Evolutionary conservation across 2,113 vertebrate species (phyloP).

Genomic region (Vicugna pacos): DNA sequence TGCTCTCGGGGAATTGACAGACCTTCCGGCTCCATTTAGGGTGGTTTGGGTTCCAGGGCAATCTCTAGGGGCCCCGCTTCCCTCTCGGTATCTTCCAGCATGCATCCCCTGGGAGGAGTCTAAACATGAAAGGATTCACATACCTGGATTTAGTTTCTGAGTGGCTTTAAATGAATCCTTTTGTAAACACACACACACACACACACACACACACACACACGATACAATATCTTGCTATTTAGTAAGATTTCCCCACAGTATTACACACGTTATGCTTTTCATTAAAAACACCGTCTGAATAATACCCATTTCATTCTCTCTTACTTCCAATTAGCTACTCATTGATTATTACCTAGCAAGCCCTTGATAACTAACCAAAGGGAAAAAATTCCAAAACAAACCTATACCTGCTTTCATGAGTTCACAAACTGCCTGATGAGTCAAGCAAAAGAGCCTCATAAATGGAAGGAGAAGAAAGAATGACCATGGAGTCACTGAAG

Average conservation of each 20-base stretch:
- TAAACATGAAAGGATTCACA: conserved; percentile 74
- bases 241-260: conserved; percentile 83
- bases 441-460: neutral
- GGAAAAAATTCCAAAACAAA: conserved; percentile 50
- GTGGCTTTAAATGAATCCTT: conserved; percentile 78
- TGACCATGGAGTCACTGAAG: neutral
- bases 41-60: conserved; percentile 3
- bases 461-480: conserved; percentile 12
- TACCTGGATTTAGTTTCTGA: conserved; percentile 71
- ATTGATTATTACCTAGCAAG: conserved; percentile 83
- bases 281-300: conserved; percentile 86
- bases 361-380: conserved; percentile 81
- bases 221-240: conserved; percentile 81
- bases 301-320: conserved; percentile 83
- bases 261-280: conserved; percentile 76
- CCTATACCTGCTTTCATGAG: conserved; percentile 62
- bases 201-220: neutral
- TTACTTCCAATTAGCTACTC: conserved; percentile 85
- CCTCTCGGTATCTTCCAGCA: conserved; percentile 65
- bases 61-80: conserved; percentile 10
- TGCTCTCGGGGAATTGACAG: conserved; percentile 5
- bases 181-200: conserved; percentile 72
- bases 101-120: conserved; percentile 59
- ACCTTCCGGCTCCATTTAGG: neutral
- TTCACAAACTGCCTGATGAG: neutral